phyloP scores from a whole-genome alignment of 2,797 vertebrate species.

The Rhodeus uyekii region DNA sequence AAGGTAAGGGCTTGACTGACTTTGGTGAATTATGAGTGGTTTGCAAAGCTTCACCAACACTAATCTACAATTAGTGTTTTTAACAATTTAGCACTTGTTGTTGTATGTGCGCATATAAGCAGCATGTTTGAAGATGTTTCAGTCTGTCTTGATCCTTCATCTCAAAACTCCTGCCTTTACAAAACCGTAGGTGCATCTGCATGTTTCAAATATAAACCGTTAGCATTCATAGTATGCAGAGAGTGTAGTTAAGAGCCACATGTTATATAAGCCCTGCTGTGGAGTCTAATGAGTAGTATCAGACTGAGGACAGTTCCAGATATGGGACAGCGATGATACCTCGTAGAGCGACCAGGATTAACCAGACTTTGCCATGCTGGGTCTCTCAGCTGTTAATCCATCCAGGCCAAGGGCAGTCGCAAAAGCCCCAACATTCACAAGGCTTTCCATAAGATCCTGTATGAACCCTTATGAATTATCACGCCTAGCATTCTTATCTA shows the following conservation, averaged over 20 bases:
- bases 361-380: slow-evolving; percentile 48
- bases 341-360: slow-evolving; percentile 49
- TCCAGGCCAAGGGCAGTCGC: slow-evolving; percentile 55
- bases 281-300: slow-evolving; percentile 35
- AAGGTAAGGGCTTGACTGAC: background rate
- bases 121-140: background rate
- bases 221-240: background rate
- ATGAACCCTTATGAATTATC: slow-evolving; percentile 50
- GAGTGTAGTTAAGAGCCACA: slow-evolving; percentile 3
- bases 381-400: slow-evolving; percentile 55
- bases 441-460: slow-evolving; percentile 7
- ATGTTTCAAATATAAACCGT: background rate
- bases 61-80: background rate
- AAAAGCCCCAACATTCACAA: slow-evolving; percentile 28
- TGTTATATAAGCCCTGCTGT: slow-evolving; percentile 41
- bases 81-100: background rate
- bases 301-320: slow-evolving; percentile 31
- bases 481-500: slow-evolving; percentile 61
- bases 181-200: background rate
- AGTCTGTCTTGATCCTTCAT: background rate
- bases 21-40: background rate
- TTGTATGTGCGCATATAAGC: background rate
- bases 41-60: background rate
- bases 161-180: background rate
- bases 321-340: slow-evolving; percentile 28